Conservation (phyloP, 2,888 invertebrate species). For the Vannuccia rotundouncinata region DNA sequence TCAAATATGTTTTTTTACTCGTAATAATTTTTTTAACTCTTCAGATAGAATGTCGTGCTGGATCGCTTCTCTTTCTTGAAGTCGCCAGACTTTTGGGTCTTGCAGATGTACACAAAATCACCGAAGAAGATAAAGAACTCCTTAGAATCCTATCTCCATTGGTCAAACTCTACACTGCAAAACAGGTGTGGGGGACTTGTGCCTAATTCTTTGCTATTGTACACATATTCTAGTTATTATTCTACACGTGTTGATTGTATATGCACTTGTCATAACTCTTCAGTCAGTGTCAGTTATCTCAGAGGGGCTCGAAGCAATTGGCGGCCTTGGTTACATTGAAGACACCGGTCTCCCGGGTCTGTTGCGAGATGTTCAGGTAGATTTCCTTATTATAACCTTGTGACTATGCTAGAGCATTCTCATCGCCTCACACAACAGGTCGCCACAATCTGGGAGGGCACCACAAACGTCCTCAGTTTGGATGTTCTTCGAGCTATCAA, state of each 20-base stretch:
- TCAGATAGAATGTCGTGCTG: slow-evolving; percentile 58
- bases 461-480: slow-evolving; percentile 61
- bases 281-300: slow-evolving; percentile 58
- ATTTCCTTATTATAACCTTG: neutral
- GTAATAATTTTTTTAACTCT: neutral
- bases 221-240: too few relatives aligned
- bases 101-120: slow-evolving; percentile 49
- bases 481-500: slow-evolving; percentile 60
- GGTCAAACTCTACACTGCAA: slow-evolving; percentile 60
- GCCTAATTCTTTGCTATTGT: too few relatives aligned
- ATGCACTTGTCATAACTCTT: neutral
- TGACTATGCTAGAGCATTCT: slow-evolving; percentile 14
- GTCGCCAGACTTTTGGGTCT: slow-evolving; percentile 58
- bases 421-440: too few relatives aligned
- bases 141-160: slow-evolving; percentile 60
- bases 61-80: slow-evolving; percentile 58
- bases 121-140: slow-evolving; percentile 55
- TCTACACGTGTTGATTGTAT: neutral
- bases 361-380: slow-evolving; percentile 61
- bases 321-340: slow-evolving; percentile 62
- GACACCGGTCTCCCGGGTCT: slow-evolving; percentile 60
- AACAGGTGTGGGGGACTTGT: slow-evolving; percentile 51
- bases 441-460: slow-evolving; percentile 62
- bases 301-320: slow-evolving; percentile 61
- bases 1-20: neutral